A percentile compares a stretch with the other conserved stretches of the same genome.
phyloP scores from a whole-genome alignment of 2,888 invertebrate species.

The Hymenopus coronatus region DNA sequence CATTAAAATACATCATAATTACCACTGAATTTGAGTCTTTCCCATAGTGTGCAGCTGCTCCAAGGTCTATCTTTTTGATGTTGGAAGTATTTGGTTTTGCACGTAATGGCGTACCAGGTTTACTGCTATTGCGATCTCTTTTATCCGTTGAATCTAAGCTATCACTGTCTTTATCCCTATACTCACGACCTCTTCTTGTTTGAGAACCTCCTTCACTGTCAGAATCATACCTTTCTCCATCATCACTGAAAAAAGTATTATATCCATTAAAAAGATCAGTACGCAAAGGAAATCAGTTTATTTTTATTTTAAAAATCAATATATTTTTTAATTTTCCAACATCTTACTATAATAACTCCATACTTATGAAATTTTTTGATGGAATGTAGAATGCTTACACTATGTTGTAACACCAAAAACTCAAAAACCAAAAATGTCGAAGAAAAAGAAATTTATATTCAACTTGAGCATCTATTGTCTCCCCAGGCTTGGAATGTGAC shows the following conservation, averaged over 20 bases:
- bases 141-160: constrained; percentile 41
- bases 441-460: too few relatives aligned
- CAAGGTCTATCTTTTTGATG: constrained; percentile 60
- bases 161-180: constrained; percentile 48
- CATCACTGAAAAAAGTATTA: constrained; percentile 47
- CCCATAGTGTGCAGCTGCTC: constrained; percentile 70
- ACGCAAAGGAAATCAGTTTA: too few relatives aligned
- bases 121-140: constrained; percentile 39
- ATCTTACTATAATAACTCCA: too few relatives aligned
- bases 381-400: too few relatives aligned
- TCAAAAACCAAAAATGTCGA: too few relatives aligned
- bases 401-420: too few relatives aligned
- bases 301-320: too few relatives aligned
- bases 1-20: background rate
- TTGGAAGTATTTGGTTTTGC: constrained; percentile 41
- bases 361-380: too few relatives aligned
- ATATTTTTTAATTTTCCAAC: too few relatives aligned
- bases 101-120: constrained; percentile 46
- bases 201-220: constrained; percentile 54
- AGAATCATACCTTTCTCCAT: constrained; percentile 65
- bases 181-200: constrained; percentile 50
- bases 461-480: too few relatives aligned
- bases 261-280: too few relatives aligned
- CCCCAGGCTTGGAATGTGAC: too few relatives aligned
- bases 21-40: constrained; percentile 44